Conservation (phyloP, 2,113 vertebrate species). For the Gymnarchus niloticus region DNA sequence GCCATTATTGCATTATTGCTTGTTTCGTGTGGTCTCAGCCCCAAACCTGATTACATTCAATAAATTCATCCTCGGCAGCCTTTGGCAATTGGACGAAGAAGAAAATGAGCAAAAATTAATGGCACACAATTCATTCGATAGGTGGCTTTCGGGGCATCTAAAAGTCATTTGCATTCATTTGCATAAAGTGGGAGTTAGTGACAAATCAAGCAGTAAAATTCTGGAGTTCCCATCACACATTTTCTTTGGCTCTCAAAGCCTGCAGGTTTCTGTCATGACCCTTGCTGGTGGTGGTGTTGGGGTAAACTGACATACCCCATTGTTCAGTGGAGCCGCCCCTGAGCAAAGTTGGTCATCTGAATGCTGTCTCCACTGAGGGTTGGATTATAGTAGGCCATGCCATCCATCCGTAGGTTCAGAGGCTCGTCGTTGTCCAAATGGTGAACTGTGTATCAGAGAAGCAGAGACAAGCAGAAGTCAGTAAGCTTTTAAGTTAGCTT, state of each 20-base stretch:
- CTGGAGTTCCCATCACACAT: not conserved
- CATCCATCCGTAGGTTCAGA: conserved; percentile 49
- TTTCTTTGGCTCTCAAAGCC: not conserved
- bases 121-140: not conserved
- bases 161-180: not conserved
- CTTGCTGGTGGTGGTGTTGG: not conserved
- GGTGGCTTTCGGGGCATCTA: not conserved
- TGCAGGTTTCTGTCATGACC: not conserved
- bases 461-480: too few relatives aligned
- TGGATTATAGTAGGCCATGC: conserved; percentile 61
- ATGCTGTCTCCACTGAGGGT: conserved; percentile 56
- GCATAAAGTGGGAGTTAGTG: not conserved
- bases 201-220: not conserved
- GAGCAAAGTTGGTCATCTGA: conserved; percentile 57
- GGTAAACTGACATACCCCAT: not conserved
- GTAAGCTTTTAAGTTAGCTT: too few relatives aligned
- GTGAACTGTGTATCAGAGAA: conserved; percentile 59
- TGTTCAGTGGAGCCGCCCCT: not conserved
- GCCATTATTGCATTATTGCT: not conserved
- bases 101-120: not conserved
- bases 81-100: not conserved
- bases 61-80: not conserved
- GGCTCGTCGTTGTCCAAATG: conserved; percentile 65
- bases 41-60: not conserved
- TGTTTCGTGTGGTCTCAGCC: not conserved